Evolutionary conservation across 2,113 vertebrate species (phyloP), one percentile per base, ranked within the genome.

Genomic region (Chaetura pelagica): DNA sequence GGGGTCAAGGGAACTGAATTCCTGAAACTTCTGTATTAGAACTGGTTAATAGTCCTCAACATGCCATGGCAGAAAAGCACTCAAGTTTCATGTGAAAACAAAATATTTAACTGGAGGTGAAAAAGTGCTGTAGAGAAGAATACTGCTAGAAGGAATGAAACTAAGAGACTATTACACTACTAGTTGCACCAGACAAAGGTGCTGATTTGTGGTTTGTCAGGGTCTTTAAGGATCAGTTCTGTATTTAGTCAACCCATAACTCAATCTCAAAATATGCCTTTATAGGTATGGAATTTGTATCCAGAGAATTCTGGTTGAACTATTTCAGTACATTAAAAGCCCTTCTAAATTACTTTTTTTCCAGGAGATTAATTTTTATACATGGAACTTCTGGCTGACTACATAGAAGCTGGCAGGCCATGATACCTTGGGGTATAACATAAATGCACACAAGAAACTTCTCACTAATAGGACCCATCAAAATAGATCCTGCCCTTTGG

Each of bases 381-480:
- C 21, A 10, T 32, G 34, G 44, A 32, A 59, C 24, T 80, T 63
- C 10, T 75, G 54, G 24, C 26, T 71, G 29, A 79, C 67, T 40
- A 19, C 3, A 22, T 0, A 42, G 52, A 80, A 59, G 14, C 30
- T 12, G 32, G 35, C 20, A 67, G 48, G 40, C n/a, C 17, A 17
- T 15, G 74, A 34, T 19, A 68, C 49, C 8, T 46, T 3, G 3
- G 34, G 46, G 30, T 54, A 48, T 48, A 20, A 48, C 46, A 46
- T 1, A 0, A 80, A 59, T 8, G 30, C 18, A 26, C 52, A 21
- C 0, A 0, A 46, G 63, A 72, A 76, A 34, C 32, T 52, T 63
- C 40, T 58, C 44, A 34, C 59, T 6, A 23, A 69, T 6, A 8
- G 1, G 6, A 82, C 16, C 38, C 34, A 61, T 14, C 62, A n/a